Conservation (phyloP, 2,888 invertebrate genomes). For the Xestia ashworthii region DNA sequence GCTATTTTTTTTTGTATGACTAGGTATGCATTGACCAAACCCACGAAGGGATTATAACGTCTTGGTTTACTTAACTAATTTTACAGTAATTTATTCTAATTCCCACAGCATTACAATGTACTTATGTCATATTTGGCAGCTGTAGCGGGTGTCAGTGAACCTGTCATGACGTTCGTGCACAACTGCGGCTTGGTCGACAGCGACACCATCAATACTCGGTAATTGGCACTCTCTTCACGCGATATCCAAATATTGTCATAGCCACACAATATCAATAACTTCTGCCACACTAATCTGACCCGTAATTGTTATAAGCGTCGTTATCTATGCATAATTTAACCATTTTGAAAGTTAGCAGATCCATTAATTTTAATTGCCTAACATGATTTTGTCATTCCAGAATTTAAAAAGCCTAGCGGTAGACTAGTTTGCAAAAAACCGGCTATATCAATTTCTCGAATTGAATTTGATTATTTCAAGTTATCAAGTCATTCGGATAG, state of each 20-base stretch:
- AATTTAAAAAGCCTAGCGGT: conserved; percentile 16
- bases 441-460: conserved; percentile 25
- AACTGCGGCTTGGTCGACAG: conserved; percentile 37
- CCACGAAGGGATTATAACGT: not conserved
- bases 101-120: conserved; percentile 19
- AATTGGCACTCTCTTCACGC: conserved; percentile 69
- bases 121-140: conserved; percentile 75
- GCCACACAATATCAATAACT: conserved; percentile 50
- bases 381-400: conserved; percentile 20
- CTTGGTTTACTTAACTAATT: not conserved
- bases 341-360: conserved; percentile 24
- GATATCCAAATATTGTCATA: conserved; percentile 61
- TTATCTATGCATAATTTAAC: conserved; percentile 20
- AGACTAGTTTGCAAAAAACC: conserved; percentile 33
- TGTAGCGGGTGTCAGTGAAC: conserved; percentile 77
- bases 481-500: conserved; percentile 33
- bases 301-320: conserved; percentile 8
- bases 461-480: conserved; percentile 24
- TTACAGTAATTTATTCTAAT: conserved; percentile 37
- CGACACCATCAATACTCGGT: conserved; percentile 69
- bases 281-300: conserved; percentile 31
- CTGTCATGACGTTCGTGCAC: conserved; percentile 67
- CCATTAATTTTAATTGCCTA: conserved; percentile 20
- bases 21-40: not conserved
- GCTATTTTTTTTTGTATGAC: conserved; percentile 1